phyloP scores from a whole-genome alignment of 2,797 vertebrate genomes.

The Anguilla megastoma region DNA sequence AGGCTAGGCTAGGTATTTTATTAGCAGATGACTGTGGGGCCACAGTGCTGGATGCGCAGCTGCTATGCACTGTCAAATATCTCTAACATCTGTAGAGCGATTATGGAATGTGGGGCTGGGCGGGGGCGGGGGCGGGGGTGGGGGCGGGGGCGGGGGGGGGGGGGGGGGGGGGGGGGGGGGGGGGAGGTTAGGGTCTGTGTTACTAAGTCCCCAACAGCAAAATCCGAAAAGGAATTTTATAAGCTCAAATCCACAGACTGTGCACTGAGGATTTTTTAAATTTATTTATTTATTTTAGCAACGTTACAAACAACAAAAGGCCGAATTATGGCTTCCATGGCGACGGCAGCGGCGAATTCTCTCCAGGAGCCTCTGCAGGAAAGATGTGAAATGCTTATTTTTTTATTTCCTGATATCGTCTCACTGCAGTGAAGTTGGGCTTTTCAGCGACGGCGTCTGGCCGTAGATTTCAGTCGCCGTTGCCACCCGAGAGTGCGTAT shows the following conservation, averaged over 20 bases:
- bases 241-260: conserved; percentile 2
- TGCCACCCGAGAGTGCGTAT: neutral
- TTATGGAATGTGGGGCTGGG: neutral
- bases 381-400: neutral
- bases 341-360: neutral
- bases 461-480: neutral
- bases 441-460: neutral
- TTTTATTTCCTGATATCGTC: neutral
- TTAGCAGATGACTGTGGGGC: neutral
- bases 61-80: neutral
- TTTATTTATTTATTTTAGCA: neutral
- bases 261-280: neutral
- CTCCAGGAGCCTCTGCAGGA: neutral
- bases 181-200: neutral
- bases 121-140: neutral
- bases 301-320: neutral
- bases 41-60: neutral
- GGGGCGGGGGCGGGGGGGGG: neutral
- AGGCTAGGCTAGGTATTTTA: too few relatives aligned
- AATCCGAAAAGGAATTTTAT: conserved; percentile 5
- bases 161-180: neutral
- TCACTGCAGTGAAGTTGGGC: neutral
- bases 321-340: neutral
- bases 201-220: neutral
- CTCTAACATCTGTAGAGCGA: neutral